phyloP scores from a whole-genome alignment of 2,888 invertebrate genomes.

The Monochamus alternatus region DNA sequence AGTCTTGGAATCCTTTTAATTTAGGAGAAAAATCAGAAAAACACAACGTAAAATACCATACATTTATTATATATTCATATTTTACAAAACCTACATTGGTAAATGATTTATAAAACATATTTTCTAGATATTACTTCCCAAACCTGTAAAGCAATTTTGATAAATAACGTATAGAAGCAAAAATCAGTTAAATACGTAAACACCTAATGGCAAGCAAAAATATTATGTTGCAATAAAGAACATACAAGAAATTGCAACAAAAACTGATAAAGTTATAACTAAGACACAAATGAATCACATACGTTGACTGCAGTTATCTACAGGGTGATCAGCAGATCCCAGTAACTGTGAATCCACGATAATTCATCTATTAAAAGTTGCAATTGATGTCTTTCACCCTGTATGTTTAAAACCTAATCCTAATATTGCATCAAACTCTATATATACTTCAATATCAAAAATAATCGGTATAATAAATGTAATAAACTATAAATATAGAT shows the following conservation, averaged over 20 bases:
- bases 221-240: slow-evolving; percentile 16
- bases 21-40: background rate
- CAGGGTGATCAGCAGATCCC: slow-evolving; percentile 15
- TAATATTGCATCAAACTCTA: slow-evolving; percentile 30
- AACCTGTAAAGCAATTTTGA: slow-evolving; percentile 35
- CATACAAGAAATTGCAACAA: slow-evolving; percentile 5
- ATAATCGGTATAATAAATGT: slow-evolving; percentile 3
- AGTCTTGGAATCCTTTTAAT: too few relatives aligned
- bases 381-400: slow-evolving; percentile 2
- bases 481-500: slow-evolving; percentile 24
- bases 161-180: slow-evolving; percentile 19
- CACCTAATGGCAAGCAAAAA: slow-evolving; percentile 35
- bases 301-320: slow-evolving; percentile 27
- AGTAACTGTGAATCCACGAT: background rate
- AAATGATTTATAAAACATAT: slow-evolving; percentile 23
- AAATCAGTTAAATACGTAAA: slow-evolving; percentile 10
- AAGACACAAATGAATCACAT: slow-evolving; percentile 27
- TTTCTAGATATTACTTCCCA: slow-evolving; percentile 28
- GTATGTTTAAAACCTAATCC: slow-evolving; percentile 17
- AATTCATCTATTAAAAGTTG: background rate
- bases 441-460: slow-evolving; percentile 1
- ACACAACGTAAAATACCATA: background rate
- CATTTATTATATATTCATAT: slow-evolving; percentile 29
- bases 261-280: slow-evolving; percentile 8
- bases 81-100: slow-evolving; percentile 27